Evolutionary conservation across 2,888 invertebrate genomes (phyloP).

Genomic region (Metallyticus violacea): DNA sequence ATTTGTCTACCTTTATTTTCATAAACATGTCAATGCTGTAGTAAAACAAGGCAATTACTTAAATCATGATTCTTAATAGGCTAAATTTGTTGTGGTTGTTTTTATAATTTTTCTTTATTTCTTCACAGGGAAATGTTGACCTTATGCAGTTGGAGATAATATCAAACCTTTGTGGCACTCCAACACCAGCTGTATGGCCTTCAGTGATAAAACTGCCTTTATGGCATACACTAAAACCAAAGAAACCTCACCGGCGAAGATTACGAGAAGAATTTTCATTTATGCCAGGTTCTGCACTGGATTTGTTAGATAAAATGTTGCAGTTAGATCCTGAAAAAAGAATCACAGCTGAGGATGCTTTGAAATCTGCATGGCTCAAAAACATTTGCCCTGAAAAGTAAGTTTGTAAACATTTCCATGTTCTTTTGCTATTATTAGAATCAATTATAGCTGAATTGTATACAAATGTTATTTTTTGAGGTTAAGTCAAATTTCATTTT

Average conservation of each 20-base stretch:
- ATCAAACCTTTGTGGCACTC: constrained; percentile 91
- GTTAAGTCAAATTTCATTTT: too few species aligned
- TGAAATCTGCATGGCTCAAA: constrained; percentile 89
- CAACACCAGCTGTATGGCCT: constrained; percentile 96
- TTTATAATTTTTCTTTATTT: constrained; percentile 19
- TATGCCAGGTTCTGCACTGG: constrained; percentile 84
- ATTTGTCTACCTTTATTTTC: too few species aligned
- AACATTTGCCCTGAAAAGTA: constrained; percentile 87
- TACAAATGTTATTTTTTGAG: too few species aligned
- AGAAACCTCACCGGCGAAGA: constrained; percentile 82
- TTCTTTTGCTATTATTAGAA: too few species aligned
- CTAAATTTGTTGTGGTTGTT: too few species aligned
- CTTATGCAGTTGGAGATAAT: constrained; percentile 93
- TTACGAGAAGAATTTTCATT: constrained; percentile 91
- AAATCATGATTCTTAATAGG: too few species aligned
- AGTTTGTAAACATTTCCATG: constrained; percentile 46
- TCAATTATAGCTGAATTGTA: too few species aligned
- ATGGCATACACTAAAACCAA: constrained; percentile 88
- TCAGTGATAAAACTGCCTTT: constrained; percentile 89
- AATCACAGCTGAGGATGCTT: constrained; percentile 91
- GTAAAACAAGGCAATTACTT: too few species aligned
- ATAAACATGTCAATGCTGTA: too few species aligned
- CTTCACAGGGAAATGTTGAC: constrained; percentile 79
- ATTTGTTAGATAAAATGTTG: constrained; percentile 92
- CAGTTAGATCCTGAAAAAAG: constrained; percentile 92